phyloP scores from a whole-genome alignment of 2,113 vertebrate species.

The Mirounga angustirostris region DNA sequence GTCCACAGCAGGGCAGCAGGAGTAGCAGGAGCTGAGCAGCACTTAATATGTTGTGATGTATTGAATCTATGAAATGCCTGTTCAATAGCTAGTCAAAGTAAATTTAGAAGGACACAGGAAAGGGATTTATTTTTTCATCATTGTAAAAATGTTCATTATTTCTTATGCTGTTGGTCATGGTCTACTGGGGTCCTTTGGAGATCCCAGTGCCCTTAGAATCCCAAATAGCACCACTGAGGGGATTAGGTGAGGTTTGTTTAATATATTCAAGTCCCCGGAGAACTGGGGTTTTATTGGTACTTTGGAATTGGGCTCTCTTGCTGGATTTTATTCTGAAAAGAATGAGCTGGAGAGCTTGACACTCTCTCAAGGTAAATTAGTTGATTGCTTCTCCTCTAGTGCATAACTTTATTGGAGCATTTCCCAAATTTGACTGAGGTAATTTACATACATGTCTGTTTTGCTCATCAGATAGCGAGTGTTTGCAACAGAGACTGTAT shows the following conservation, averaged over 20 bases:
- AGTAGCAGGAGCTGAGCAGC: constrained; percentile 19
- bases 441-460: constrained; percentile 58
- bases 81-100: constrained; percentile 75
- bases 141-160: constrained; percentile 63
- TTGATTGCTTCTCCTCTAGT: constrained; percentile 6
- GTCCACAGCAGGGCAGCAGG: constrained; percentile 29
- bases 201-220: constrained; percentile 51
- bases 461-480: constrained; percentile 38
- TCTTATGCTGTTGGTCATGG: constrained; percentile 68
- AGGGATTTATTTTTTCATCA: constrained; percentile 67
- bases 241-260: constrained; percentile 54
- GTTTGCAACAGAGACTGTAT: constrained; percentile 44
- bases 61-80: background rate
- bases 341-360: constrained; percentile 35
- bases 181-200: constrained; percentile 51
- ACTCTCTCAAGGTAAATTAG: constrained; percentile 38
- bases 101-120: constrained; percentile 64
- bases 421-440: constrained; percentile 53
- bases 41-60: constrained; percentile 69
- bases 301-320: constrained; percentile 50
- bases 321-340: constrained; percentile 65
- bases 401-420: constrained; percentile 47
- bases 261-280: constrained; percentile 12
- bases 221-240: constrained; percentile 23
- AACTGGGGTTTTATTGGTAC: background rate